These are phyloP conservation scores for Oophaga pumilio DNA, from an alignment of 2,113 vertebrate species.

Conservation along the genomic window DNA sequence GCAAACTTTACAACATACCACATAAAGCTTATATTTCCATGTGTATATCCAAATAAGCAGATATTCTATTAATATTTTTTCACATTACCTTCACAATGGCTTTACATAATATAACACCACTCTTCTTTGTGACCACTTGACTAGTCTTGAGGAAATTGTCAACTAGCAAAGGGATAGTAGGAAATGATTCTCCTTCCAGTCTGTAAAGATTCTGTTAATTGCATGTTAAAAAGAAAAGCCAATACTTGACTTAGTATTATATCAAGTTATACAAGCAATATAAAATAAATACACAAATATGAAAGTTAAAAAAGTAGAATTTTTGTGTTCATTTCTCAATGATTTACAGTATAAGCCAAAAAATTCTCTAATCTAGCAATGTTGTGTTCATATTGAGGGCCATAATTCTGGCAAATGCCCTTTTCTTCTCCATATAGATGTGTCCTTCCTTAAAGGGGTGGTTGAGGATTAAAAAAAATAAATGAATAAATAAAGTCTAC, in stretches of 20 bases:
- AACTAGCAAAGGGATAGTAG: conserved; percentile 83
- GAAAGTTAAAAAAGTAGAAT: neutral
- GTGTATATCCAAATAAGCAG: neutral
- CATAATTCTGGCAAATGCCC: neutral
- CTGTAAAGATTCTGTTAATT: conserved; percentile 82
- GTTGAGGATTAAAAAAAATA: too few relatives aligned
- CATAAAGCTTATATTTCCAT: neutral
- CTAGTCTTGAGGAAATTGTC: conserved; percentile 77
- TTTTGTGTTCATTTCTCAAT: neutral
- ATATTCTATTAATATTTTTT: neutral
- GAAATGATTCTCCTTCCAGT: conserved; percentile 88
- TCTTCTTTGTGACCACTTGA: conserved; percentile 85
- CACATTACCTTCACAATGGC: conserved; percentile 80
- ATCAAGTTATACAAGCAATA: neutral
- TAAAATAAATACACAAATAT: neutral
- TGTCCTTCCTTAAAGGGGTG: too few relatives aligned
- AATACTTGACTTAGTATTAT: neutral
- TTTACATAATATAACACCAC: conserved; percentile 76
- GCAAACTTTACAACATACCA: neutral
- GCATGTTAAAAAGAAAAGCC: neutral
- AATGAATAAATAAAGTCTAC: too few relatives aligned
- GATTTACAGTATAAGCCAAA: neutral
- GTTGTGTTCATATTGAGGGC: neutral
- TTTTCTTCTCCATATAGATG: too few relatives aligned
- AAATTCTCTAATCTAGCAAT: neutral